A percentile compares a stretch with the other conserved stretches of the same genome.
Evolutionary conservation across 2,797 vertebrate genomes (phyloP).

Genomic region (Leuciscus waleckii): DNA sequence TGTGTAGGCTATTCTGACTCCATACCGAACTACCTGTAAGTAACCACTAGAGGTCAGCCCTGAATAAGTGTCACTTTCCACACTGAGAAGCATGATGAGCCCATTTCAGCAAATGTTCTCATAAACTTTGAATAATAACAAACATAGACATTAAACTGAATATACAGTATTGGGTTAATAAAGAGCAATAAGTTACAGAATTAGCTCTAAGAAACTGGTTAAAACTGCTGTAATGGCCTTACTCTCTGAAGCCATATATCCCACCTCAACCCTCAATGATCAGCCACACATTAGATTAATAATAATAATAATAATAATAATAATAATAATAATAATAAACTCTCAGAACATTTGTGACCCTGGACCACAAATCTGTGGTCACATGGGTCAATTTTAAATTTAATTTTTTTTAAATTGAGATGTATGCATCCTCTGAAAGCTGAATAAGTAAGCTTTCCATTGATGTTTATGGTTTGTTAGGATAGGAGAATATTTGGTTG

Average conservation of each 20-base stretch:
- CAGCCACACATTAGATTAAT: background rate
- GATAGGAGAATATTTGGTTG: no score
- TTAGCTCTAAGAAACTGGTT: no score
- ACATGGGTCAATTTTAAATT: no score
- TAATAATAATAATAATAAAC: background rate
- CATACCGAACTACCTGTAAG: background rate
- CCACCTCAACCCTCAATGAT: background rate
- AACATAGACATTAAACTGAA: background rate
- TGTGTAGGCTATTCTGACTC: background rate
- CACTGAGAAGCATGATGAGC: background rate
- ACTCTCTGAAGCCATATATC: background rate
- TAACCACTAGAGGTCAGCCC: slow-evolving; percentile 30
- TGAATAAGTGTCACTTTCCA: background rate
- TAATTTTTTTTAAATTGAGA: no score
- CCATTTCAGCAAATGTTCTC: background rate
- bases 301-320: background rate
- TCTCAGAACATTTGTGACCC: background rate
- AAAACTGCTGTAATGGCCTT: no score
- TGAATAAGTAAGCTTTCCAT: no score
- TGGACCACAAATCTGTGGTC: no score
- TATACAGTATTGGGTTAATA: background rate
- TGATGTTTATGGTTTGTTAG: no score
- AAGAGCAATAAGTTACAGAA: background rate
- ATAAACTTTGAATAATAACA: background rate
- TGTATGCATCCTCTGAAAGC: no score